Base-by-base conservation (phyloP, 2,113 vertebrate species). In the Plectropomus leopardus region DNA sequence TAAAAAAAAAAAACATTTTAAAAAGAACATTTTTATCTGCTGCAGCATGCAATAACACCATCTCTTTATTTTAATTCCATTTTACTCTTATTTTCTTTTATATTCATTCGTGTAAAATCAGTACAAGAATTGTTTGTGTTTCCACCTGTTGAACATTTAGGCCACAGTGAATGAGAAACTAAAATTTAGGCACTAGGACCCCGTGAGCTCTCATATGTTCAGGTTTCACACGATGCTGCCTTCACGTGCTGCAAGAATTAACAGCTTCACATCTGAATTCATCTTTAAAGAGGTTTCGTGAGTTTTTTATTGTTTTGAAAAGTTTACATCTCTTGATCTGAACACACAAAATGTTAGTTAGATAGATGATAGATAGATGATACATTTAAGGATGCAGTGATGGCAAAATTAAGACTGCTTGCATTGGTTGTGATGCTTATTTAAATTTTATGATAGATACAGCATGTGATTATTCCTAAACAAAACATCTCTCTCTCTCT, bases 71-170 rank as follows among this genome's bases (percentile, higher is more conserved):
- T 57, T 21, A 0, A 2, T 16, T 28, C 60, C 0, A 7, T 40
- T 58, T 13, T 8, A 40, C 9, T 40, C 1, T 10, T 1, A 17
- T 71, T 45, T 55, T 5, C 1, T 44, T 16, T 26, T 72, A 17
- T 17, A 21, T 47, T 30, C 13, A 23, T 4, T 42, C 7, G 59
- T n/a, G 5, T 54, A 47, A 45, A 63, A 55, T 26, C 45, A 45
- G 14, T n/a, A 6, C 8, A 44, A 21, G 28, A 53, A 28, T 15
- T 44, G 36, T 65, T 63, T 53, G 10, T 40, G n/a, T 72, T 84
- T 76, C 63, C 70, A 88, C 89, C 77, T 89, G 86, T 90, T 87
- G 86, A 87, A 72, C 45, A 45, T 64, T 64, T 21, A 70, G 42
- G 9, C 17, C 47, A 55, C 40, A 68, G 75, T 80, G 70, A 71